Conservation (phyloP, 2,113 vertebrate species). For the Eubucco bourcierii region DNA sequence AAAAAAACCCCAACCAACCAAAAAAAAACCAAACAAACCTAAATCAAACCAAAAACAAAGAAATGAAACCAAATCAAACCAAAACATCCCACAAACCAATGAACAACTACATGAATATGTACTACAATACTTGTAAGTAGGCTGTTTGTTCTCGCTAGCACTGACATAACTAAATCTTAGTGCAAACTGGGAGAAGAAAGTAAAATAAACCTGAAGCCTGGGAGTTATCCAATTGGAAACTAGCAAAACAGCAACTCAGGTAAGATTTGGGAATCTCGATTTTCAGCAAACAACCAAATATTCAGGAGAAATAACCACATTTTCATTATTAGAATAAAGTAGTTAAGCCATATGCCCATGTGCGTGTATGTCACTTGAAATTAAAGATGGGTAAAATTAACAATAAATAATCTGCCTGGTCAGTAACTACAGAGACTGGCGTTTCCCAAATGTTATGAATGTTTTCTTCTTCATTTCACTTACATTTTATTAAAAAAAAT, state of each 20-base stretch:
- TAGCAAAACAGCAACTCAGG: not conserved
- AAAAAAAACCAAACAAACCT: no score
- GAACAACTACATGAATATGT: not conserved
- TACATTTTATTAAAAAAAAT: constrained; percentile 37
- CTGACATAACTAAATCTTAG: not conserved
- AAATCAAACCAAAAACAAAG: no score
- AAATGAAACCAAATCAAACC: not conserved
- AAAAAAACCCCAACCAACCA: no score
- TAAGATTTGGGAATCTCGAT: not conserved
- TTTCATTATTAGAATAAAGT: not conserved
- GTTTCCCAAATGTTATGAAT: constrained; percentile 5
- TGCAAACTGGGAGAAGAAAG: not conserved
- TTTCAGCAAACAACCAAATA: not conserved
- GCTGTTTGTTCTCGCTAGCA: not conserved
- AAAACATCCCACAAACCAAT: not conserved
- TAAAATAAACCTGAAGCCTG: not conserved
- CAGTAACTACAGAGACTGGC: constrained; percentile 11
- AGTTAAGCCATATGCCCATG: not conserved
- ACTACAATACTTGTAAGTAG: not conserved
- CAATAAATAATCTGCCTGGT: constrained; percentile 36
- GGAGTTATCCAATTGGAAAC: not conserved
- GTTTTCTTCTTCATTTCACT: constrained; percentile 41
- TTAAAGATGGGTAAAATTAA: constrained; percentile 36
- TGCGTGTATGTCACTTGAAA: constrained; percentile 31
- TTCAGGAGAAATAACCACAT: not conserved